These are phyloP conservation scores for Fabriciana adippe DNA, from an alignment of 2,888 invertebrate genomes.

Conservation along the genomic window DNA sequence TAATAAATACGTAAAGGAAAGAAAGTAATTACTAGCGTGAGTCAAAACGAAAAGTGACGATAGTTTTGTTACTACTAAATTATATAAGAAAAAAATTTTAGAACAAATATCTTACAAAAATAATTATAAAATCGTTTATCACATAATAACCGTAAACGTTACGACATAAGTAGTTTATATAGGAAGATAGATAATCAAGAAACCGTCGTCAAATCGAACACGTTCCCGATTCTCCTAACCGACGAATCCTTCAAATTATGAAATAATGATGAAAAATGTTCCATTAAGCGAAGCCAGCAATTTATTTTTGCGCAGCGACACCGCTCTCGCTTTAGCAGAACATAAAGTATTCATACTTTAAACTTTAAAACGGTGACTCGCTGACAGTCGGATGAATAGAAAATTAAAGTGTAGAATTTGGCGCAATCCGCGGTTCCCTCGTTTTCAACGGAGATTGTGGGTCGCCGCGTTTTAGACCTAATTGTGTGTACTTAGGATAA, in stretches of 20 bases:
- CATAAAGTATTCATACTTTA: constrained; percentile 41
- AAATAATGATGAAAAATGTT: constrained; percentile 40
- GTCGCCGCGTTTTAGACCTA: constrained; percentile 33
- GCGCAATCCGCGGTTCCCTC: constrained; percentile 24
- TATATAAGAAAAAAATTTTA: too few relatives aligned
- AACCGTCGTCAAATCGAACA: constrained; percentile 21
- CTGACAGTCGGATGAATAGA: constrained; percentile 41
- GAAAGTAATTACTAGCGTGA: too few relatives aligned
- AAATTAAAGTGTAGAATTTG: constrained; percentile 40
- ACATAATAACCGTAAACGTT: not conserved
- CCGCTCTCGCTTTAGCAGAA: constrained; percentile 33
- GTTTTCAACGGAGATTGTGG: constrained; percentile 19
- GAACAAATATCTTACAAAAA: too few relatives aligned
- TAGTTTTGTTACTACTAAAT: too few relatives aligned
- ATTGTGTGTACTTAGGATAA: constrained; percentile 48
- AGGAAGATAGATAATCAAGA: not conserved
- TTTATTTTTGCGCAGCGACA: constrained; percentile 35
- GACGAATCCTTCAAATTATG: constrained; percentile 36
- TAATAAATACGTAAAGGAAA: too few relatives aligned
- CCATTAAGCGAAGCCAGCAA: constrained; percentile 39
- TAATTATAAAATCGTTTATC: not conserved
- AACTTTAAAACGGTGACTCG: constrained; percentile 40
- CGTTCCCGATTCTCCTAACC: constrained; percentile 12
- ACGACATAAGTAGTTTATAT: not conserved
- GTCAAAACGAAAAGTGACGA: too few relatives aligned